Evolutionary conservation across 1,140 invertebrate genomes (phyloP).

Genomic region (Drosophila setifemur): DNA sequence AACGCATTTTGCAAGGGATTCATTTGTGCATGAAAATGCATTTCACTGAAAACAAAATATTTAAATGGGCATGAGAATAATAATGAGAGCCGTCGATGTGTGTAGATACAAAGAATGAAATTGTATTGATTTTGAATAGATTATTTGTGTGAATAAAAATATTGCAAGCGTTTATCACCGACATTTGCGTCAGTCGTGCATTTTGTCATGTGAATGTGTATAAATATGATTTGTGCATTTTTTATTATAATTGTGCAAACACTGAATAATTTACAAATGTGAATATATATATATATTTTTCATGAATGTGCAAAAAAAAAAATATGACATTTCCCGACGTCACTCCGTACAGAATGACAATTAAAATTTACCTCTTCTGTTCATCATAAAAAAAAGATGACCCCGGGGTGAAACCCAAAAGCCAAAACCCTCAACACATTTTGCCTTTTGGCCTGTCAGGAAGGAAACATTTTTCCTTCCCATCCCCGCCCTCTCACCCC

Average conservation of each 20-base stretch:
- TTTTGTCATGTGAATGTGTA: no score
- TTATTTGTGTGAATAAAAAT: no score
- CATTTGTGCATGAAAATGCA: slow-evolving; percentile 13
- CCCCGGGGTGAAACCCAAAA: neutral
- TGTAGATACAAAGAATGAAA: neutral
- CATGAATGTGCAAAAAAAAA: no score
- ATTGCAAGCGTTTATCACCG: no score
- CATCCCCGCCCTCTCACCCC: neutral
- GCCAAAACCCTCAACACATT: slow-evolving; percentile 12
- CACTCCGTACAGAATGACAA: neutral
- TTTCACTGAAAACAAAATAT: slow-evolving; percentile 2
- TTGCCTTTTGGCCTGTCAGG: slow-evolving; percentile 12
- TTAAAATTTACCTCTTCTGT: neutral
- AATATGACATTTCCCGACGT: neutral
- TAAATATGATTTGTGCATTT: no score
- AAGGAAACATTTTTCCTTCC: slow-evolving; percentile 55
- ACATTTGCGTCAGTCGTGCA: no score
- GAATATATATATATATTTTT: no score
- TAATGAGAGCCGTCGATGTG: slow-evolving; percentile 5
- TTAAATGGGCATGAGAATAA: neutral
- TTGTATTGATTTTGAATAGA: neutral
- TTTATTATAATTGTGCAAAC: no score
- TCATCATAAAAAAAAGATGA: slow-evolving; percentile 2
- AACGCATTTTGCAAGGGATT: slow-evolving; percentile 1
- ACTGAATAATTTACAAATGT: no score